Conservation (phyloP, 2,888 invertebrate genomes). For the Drosophila peninsularis region DNA sequence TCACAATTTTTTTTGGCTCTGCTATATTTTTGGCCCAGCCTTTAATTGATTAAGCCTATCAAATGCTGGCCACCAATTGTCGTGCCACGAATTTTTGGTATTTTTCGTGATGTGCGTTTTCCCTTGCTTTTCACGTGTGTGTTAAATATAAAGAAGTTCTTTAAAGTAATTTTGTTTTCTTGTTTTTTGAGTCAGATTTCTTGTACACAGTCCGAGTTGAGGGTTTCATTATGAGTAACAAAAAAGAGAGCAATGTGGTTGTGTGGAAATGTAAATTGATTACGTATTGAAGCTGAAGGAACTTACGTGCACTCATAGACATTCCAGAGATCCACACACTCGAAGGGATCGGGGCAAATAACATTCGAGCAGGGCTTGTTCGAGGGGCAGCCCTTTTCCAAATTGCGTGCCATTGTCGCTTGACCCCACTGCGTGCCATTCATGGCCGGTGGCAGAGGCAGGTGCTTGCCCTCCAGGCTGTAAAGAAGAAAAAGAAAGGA, state of each 20-base stretch:
- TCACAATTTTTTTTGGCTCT: neutral
- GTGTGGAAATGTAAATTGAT: conserved; percentile 1
- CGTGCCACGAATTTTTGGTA: conserved; percentile 17
- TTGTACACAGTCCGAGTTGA: conserved; percentile 50
- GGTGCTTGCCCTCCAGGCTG: conserved; percentile 96
- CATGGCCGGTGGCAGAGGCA: conserved; percentile 97
- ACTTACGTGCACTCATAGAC: conserved; percentile 99
- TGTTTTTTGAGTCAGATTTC: neutral
- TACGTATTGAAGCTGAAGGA: conserved; percentile 47
- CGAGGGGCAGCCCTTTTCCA: conserved; percentile 96
- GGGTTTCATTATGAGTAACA: conserved; percentile 44
- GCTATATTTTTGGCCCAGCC: conserved; percentile 31
- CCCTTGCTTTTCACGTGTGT: neutral
- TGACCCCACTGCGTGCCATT: conserved; percentile 98
- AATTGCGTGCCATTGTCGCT: conserved; percentile 96
- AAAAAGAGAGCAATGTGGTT: conserved; percentile 53
- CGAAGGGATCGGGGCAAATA: conserved; percentile 96
- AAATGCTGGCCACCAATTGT: conserved; percentile 38
- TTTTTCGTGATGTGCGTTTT: conserved; percentile 6
- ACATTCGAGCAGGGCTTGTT: conserved; percentile 98
- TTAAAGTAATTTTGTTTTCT: conserved; percentile 3
- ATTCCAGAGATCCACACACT: conserved; percentile 98
- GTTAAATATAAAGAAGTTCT: neutral
- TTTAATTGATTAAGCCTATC: conserved; percentile 73
- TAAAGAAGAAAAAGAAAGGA: neutral